phyloP scores from a whole-genome alignment of 2,888 invertebrate species.

The Ischnura elegans region DNA sequence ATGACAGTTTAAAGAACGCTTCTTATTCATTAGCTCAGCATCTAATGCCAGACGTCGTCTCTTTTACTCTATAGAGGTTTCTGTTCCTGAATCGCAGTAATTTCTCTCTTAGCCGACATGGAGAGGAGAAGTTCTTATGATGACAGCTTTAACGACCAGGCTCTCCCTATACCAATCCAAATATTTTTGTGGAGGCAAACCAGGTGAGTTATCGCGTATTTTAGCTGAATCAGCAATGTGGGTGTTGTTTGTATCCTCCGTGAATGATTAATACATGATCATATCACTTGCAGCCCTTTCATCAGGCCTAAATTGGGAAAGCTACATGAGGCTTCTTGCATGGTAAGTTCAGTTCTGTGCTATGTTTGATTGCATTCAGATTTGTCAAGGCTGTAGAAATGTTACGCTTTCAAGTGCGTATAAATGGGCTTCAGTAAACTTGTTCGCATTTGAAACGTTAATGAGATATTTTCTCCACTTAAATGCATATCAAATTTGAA shows the following conservation, averaged over 20 bases:
- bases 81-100: background rate
- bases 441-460: background rate
- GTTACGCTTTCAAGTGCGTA: slow-evolving; percentile 36
- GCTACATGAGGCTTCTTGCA: slow-evolving; percentile 97
- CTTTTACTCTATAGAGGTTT: background rate
- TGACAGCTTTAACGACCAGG: slow-evolving; percentile 85
- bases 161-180: slow-evolving; percentile 96
- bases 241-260: background rate
- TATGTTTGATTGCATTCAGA: background rate
- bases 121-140: slow-evolving; percentile 78
- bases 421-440: background rate
- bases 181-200: slow-evolving; percentile 98
- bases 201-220: slow-evolving; percentile 79
- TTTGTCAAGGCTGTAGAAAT: background rate
- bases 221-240: background rate
- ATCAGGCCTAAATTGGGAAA: slow-evolving; percentile 97
- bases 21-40: background rate
- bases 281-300: slow-evolving; percentile 89
- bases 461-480: background rate
- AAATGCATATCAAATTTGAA: background rate
- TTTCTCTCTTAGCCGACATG: slow-evolving; percentile 43
- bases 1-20: background rate
- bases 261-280: background rate
- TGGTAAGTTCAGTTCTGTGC: slow-evolving; percentile 84
- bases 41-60: background rate